A percentile compares a stretch with the other conserved stretches of the same genome.
These are phyloP conservation scores for Clupea harengus DNA, from an alignment of 2,113 vertebrate species.

Conservation along the genomic window DNA sequence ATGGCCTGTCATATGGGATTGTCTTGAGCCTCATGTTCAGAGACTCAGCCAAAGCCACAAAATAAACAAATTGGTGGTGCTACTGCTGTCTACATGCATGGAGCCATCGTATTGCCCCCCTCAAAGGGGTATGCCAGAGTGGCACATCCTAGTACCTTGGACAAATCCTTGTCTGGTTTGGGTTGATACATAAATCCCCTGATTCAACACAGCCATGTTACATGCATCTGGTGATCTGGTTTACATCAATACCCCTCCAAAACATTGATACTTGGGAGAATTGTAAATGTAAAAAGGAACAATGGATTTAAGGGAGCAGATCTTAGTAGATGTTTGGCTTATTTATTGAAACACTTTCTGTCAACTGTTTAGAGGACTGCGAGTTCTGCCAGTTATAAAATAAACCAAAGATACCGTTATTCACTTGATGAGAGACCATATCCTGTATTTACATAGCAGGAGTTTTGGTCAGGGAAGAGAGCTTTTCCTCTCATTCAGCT, in stretches of 20 bases:
- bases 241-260: neutral
- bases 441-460: neutral
- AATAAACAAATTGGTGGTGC: neutral
- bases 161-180: neutral
- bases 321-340: neutral
- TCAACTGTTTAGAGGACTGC: neutral
- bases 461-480: neutral
- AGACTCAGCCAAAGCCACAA: neutral
- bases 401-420: neutral
- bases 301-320: neutral
- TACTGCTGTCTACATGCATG: neutral
- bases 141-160: neutral
- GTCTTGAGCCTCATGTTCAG: neutral
- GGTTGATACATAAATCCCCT: neutral
- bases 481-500: constrained; percentile 1
- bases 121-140: neutral
- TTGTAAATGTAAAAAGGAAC: neutral
- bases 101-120: neutral
- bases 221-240: too few species aligned
- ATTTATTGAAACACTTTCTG: neutral
- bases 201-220: neutral
- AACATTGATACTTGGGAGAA: neutral
- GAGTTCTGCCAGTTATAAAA: neutral
- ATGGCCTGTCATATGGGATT: neutral
- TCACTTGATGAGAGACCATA: neutral